phyloP scores from a whole-genome alignment of 2,888 invertebrate genomes.

The Sphaeridia pumilis region DNA sequence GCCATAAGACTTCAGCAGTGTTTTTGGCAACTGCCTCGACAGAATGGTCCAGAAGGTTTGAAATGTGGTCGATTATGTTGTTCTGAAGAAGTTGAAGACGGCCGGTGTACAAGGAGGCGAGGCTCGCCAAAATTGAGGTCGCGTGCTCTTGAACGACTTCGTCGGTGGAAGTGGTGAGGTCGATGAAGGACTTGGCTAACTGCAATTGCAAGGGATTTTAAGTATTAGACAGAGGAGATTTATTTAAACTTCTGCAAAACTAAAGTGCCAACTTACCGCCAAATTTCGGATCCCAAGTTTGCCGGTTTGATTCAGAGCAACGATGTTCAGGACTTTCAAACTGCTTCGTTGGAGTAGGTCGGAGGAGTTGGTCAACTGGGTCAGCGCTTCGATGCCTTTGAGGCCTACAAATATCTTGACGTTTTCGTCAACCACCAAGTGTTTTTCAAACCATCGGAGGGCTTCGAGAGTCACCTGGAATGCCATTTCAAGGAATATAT shows the following conservation, averaged over 20 bases:
- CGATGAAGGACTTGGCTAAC: slow-evolving; percentile 19
- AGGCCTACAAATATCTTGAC: slow-evolving; percentile 22
- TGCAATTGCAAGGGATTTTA: too few relatives aligned
- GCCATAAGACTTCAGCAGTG: slow-evolving; percentile 25
- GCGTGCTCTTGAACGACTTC: slow-evolving; percentile 29
- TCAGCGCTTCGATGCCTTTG: slow-evolving; percentile 19
- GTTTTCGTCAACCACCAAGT: slow-evolving; percentile 26
- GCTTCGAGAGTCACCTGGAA: too few relatives aligned
- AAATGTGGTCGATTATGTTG: slow-evolving; percentile 17
- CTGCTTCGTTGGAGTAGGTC: slow-evolving; percentile 27
- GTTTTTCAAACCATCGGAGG: slow-evolving; percentile 30
- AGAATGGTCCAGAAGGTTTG: slow-evolving; percentile 11
- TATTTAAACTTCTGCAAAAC: too few relatives aligned
- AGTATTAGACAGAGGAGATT: too few relatives aligned
- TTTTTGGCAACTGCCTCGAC: slow-evolving; percentile 31
- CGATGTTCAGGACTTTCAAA: slow-evolving; percentile 27
- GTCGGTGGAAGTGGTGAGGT: slow-evolving; percentile 17
- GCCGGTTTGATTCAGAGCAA: slow-evolving; percentile 19
- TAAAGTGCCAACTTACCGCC: slow-evolving; percentile 19
- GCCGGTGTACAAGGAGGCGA: slow-evolving; percentile 27
- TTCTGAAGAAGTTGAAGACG: slow-evolving; percentile 28
- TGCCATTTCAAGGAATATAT: too few relatives aligned
- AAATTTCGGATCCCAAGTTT: slow-evolving; percentile 21
- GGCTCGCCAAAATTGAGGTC: slow-evolving; percentile 17
- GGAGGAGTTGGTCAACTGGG: slow-evolving; percentile 18